A percentile compares a stretch with the other conserved stretches of the same genome.
These are phyloP conservation scores for Rhinoptilus africanus DNA, from an alignment of 2,113 vertebrate genomes.

Conservation along the genomic window DNA sequence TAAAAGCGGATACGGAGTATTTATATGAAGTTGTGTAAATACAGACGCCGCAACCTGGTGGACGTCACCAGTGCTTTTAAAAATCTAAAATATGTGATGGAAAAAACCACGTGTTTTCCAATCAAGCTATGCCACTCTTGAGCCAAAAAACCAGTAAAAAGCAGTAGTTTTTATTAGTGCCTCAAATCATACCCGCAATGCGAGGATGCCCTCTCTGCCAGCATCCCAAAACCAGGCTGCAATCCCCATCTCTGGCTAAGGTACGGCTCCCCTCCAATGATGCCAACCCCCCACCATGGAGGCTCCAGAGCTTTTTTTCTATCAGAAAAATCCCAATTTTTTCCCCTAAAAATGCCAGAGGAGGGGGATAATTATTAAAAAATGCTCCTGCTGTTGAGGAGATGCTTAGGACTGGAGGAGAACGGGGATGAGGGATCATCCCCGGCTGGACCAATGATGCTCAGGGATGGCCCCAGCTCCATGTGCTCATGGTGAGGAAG, in stretches of 20 bases:
- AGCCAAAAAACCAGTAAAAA: background rate
- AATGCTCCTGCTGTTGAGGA: background rate
- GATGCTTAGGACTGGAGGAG: background rate
- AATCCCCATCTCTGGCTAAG: accelerated
- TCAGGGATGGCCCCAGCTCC: background rate
- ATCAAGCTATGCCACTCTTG: background rate
- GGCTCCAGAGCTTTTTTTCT: background rate
- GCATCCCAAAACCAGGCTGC: background rate
- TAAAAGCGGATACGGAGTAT: background rate
- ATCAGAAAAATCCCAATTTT: background rate
- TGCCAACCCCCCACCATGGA: accelerated
- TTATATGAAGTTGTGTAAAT: background rate
- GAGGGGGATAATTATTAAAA: background rate
- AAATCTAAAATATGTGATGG: background rate
- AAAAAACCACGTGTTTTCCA: background rate
- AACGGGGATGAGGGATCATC: background rate
- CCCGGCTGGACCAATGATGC: background rate
- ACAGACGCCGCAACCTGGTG: accelerated
- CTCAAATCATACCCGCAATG: background rate
- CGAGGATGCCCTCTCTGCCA: background rate
- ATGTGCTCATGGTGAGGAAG: no score
- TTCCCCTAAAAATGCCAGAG: background rate
- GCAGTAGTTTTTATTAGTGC: background rate
- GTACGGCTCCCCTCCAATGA: background rate
- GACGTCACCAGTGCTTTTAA: background rate